Base-by-base conservation (phyloP, 2,113 vertebrate genomes). In the Tylochromis polylepis region DNA sequence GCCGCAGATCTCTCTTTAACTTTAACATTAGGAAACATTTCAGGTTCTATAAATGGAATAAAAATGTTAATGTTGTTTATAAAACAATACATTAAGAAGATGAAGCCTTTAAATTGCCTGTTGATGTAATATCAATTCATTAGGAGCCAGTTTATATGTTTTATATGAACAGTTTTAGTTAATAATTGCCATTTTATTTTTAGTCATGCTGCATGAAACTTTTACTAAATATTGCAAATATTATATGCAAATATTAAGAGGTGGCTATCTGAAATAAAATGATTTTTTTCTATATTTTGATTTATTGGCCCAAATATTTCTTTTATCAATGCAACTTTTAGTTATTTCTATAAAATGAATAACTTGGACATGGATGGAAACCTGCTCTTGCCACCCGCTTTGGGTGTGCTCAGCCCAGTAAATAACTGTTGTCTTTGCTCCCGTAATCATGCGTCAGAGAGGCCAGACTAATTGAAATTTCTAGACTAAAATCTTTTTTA, bases 151-250 rank as follows among this genome's bases (percentile, higher is more conserved):
- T 75, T 75, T 51, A 75, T 46, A 46, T 72, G 22, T 46, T 46
- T 49, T 75, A 3, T 75, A 49, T 75, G 16, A 5, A 20, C 31
- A 31, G 10, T 31, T 77, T 77, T 51, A 31, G 24, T 77, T 51
- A 51, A 20, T 70, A 46, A 70, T 70, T 51, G 20, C 31, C 18
- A 31, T 51, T 77, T 51, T 51, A 20, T 51, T 77, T 51, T 0
- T 51, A 31, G 10, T 4, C 11, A n/a, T 31, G 27, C 70, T n/a
- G 16, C 27, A 20, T 75, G 16, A 29, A 46, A 49, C 9, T 18
- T 72, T 72, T 72, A 72, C 67, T 72, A 38, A 38, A 38, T 38
- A 67, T 14, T 49, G 22, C 41, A n/a, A n/a, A n/a, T n/a, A n/a
- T n/a, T n/a, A n/a, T n/a, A n/a, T n/a, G 15, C 10, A 49, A 46